Conservation (phyloP, 2,797 vertebrate genomes). For the Cirrhinus mrigala region DNA sequence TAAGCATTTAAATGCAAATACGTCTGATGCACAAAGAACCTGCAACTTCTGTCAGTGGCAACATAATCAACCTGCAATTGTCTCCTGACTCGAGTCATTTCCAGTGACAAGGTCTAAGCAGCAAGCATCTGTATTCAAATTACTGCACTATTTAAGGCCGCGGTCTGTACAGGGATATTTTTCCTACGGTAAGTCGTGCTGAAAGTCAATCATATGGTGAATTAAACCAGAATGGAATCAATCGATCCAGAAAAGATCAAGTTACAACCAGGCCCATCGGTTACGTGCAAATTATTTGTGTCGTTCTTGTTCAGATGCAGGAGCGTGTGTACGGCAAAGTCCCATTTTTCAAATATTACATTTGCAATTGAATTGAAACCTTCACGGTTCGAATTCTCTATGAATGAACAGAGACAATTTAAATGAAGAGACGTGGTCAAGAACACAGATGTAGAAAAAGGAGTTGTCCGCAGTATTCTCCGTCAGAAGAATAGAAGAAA, state of each 20-base stretch:
- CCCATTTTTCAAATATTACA: conserved; percentile 72
- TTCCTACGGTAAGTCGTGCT: conserved; percentile 78
- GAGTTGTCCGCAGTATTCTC: conserved; percentile 13
- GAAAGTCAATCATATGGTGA: conserved; percentile 88
- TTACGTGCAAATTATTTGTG: conserved; percentile 77
- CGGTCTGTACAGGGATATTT: conserved; percentile 76
- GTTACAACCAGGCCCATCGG: conserved; percentile 78
- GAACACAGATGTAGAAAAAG: conserved; percentile 34
- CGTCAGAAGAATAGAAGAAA: conserved; percentile 8
- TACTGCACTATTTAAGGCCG: conserved; percentile 78
- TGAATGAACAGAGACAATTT: conserved; percentile 55
- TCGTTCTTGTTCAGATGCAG: conserved; percentile 73
- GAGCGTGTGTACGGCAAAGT: conserved; percentile 67
- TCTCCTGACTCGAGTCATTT: conserved; percentile 80
- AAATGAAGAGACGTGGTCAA: conserved; percentile 57
- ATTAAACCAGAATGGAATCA: conserved; percentile 89
- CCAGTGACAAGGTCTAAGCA: conserved; percentile 75
- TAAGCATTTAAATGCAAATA: conserved; percentile 87
- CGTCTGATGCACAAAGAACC: conserved; percentile 76
- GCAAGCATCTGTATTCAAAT: conserved; percentile 80
- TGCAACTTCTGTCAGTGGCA: conserved; percentile 80
- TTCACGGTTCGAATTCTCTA: conserved; percentile 48
- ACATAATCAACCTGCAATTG: conserved; percentile 86
- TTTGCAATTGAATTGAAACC: conserved; percentile 68
- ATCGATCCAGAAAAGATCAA: conserved; percentile 87